phyloP scores from a whole-genome alignment of 2,797 vertebrate genomes.

The Bovichtus diacanthus region DNA sequence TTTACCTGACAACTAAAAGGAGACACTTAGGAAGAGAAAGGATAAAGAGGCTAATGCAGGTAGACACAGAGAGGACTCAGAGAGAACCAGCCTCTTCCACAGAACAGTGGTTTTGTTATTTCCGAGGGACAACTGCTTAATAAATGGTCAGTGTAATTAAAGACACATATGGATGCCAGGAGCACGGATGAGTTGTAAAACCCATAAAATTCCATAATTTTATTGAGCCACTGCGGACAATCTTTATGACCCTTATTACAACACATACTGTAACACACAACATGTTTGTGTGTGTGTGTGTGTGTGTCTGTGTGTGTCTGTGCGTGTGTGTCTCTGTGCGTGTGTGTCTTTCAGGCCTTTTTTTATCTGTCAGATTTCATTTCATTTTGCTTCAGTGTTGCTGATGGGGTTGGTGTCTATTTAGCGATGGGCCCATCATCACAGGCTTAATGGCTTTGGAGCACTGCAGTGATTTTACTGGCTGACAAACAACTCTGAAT shows the following conservation, averaged over 20 bases:
- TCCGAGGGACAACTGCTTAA: conserved; percentile 74
- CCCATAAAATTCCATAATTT: conserved; percentile 81
- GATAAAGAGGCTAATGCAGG: not conserved
- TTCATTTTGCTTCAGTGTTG: conserved; percentile 55
- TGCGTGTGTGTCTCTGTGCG: not conserved
- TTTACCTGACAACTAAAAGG: conserved; percentile 1
- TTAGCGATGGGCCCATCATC: conserved; percentile 65
- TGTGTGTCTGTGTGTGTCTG: not conserved
- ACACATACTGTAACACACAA: conserved; percentile 32
- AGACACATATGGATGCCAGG: conserved; percentile 77
- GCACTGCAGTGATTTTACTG: conserved; percentile 64
- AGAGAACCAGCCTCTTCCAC: not conserved
- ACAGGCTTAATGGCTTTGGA: conserved; percentile 64
- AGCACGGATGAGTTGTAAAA: conserved; percentile 80
- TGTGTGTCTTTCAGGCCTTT: conserved; percentile 23
- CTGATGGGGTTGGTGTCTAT: conserved; percentile 65
- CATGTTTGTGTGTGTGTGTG: conserved; percentile 15
- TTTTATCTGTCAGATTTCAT: conserved; percentile 58
- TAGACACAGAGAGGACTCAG: not conserved
- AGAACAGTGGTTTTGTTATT: conserved; percentile 59
- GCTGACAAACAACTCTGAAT: conserved; percentile 68
- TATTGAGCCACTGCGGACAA: conserved; percentile 61
- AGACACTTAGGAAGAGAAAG: not conserved
- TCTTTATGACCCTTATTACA: conserved; percentile 77
- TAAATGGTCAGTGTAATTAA: conserved; percentile 80